These are phyloP conservation scores for Lepidurus arcticus DNA, from an alignment of 1,140 invertebrate species.

Conservation along the genomic window DNA sequence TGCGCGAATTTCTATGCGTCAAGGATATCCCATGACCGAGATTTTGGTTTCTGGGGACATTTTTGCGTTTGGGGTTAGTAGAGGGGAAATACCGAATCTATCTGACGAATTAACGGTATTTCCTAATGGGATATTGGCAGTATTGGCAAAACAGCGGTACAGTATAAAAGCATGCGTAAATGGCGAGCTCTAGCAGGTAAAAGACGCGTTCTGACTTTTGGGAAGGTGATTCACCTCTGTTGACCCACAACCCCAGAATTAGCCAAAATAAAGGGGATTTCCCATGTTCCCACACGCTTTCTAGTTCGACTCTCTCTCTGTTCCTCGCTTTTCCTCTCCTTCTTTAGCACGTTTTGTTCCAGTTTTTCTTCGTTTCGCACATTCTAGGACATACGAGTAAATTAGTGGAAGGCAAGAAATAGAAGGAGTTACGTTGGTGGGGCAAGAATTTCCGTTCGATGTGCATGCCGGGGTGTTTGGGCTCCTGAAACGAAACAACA, in stretches of 20 bases:
- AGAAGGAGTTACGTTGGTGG: slow-evolving; percentile 26
- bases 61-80: not conserved
- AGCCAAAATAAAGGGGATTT: not conserved
- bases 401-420: not conserved
- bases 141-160: not conserved
- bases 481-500: not conserved
- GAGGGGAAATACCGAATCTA: not conserved
- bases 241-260: slow-evolving; percentile 13
- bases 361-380: not conserved
- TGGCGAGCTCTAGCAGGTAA: not conserved
- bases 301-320: not conserved
- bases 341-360: not conserved
- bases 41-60: not conserved
- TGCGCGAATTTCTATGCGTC: not conserved
- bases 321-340: not conserved
- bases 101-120: not conserved
- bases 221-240: not conserved
- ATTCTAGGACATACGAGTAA: not conserved
- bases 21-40: not conserved
- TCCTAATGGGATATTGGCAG: not conserved
- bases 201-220: not conserved
- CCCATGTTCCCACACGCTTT: not conserved
- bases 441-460: slow-evolving; percentile 30
- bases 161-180: not conserved
- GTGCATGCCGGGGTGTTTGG: not conserved